Conservation (phyloP, 2,797 vertebrate species). For the Chromis chromis region DNA sequence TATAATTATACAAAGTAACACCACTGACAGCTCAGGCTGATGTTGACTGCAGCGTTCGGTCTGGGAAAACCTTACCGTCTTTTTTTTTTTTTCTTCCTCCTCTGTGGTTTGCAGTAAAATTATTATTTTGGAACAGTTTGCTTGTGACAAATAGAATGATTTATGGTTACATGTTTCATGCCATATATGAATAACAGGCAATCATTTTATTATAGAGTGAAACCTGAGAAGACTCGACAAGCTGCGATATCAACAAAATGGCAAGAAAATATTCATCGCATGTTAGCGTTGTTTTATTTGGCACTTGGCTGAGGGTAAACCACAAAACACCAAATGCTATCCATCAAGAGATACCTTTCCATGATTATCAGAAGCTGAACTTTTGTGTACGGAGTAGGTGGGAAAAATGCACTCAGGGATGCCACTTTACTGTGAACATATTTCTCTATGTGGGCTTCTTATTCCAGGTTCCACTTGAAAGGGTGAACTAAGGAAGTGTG, state of each 20-base stretch:
- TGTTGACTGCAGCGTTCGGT: slow-evolving; percentile 42
- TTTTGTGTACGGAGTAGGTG: slow-evolving; percentile 21
- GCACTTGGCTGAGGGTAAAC: slow-evolving; percentile 45
- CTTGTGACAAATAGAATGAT: slow-evolving; percentile 73
- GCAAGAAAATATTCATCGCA: slow-evolving; percentile 55
- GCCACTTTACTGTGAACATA: slow-evolving; percentile 25
- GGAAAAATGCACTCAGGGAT: slow-evolving; percentile 50
- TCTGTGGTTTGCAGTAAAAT: slow-evolving; percentile 65
- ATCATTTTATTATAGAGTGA: slow-evolving; percentile 65
- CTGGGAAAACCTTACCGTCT: slow-evolving; percentile 57
- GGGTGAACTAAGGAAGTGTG: slow-evolving; percentile 80
- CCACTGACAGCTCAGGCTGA: slow-evolving; percentile 59
- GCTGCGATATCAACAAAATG: slow-evolving; percentile 63
- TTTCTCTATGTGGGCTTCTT: slow-evolving; percentile 51
- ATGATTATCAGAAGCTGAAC: slow-evolving; percentile 35
- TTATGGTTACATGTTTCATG: slow-evolving; percentile 70
- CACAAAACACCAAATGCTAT: slow-evolving; percentile 60
- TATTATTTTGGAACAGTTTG: slow-evolving; percentile 69
- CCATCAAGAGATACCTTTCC: slow-evolving; percentile 54
- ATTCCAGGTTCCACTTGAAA: slow-evolving; percentile 65
- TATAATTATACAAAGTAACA: slow-evolving; percentile 65
- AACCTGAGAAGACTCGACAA: slow-evolving; percentile 51
- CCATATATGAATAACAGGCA: slow-evolving; percentile 67
- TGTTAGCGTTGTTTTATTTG: slow-evolving; percentile 66
- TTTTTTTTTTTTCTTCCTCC: slow-evolving; percentile 21